These are phyloP conservation scores for Drosophila phalerata DNA, from an alignment of 2,888 invertebrate species.

Conservation along the genomic window DNA sequence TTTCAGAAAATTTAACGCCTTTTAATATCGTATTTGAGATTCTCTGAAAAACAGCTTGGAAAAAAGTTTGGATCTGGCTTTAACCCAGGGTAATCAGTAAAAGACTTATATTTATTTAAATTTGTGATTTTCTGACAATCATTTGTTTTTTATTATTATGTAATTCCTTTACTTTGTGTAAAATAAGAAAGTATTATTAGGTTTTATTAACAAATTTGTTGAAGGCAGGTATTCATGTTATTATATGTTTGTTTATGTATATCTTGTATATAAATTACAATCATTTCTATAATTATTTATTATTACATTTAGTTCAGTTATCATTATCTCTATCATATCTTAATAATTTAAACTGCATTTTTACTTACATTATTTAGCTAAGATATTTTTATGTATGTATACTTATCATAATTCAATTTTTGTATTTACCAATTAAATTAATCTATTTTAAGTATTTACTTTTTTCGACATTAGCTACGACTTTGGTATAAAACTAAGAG, in stretches of 20 bases:
- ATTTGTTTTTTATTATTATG: constrained; percentile 66
- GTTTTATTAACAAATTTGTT: constrained; percentile 83
- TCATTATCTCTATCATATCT: constrained; percentile 63
- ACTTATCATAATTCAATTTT: constrained; percentile 68
- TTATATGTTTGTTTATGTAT: constrained; percentile 75
- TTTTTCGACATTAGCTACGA: constrained; percentile 36
- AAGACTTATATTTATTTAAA: background rate
- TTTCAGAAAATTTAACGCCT: no score
- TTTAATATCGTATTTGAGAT: no score
- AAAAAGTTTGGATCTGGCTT: no score
- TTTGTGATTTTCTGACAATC: constrained; percentile 66
- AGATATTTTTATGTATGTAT: constrained; percentile 66
- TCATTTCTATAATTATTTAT: constrained; percentile 66
- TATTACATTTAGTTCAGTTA: constrained; percentile 65
- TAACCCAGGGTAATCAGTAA: background rate
- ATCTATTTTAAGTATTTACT: constrained; percentile 49
- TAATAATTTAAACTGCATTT: constrained; percentile 68
- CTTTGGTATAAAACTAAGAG: constrained; percentile 54
- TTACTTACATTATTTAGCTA: constrained; percentile 72
- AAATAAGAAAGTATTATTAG: constrained; percentile 81
- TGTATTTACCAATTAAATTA: constrained; percentile 51
- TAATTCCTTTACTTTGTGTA: constrained; percentile 79
- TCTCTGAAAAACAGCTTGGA: no score
- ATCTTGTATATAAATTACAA: constrained; percentile 82
- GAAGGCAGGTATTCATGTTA: constrained; percentile 84